Evolutionary conservation across 2,888 invertebrate species (phyloP), one percentile per base, ranked within the genome.

Genomic region (Lithophane socia): DNA sequence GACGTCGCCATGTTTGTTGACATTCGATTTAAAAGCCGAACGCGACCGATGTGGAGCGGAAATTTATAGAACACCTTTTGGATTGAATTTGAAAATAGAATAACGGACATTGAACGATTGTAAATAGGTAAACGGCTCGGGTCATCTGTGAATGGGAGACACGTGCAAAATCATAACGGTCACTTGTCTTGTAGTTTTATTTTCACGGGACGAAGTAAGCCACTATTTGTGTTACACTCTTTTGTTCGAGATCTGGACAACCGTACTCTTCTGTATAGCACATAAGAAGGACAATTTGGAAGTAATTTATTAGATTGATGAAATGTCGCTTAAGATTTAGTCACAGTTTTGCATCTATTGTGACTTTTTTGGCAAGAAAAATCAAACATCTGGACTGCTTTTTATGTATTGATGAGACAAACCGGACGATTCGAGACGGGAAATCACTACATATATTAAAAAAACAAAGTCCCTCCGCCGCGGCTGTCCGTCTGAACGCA

Each of bases 1-100:
- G 92, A 91, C 91, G 91, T 88, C 92, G 92, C 91, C 92, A 92
- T 92, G 92, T 94, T 94, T 95, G 94, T 95, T 95, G 94, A 95
- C 93, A 93, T 94, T 94, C 91, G 90, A 92, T 90, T 90, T 90
- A 89, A 92, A 90, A 91, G 86, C 86, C 90, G 90, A 92, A 91
- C 90, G 88, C 87, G 87, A 80, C 86, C 86, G 89, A 91, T 90
- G 86, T 90, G 69, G 88, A 92, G 87, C 93, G 93, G 92, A 93
- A 93, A 94, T 91, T 91, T 91, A 91, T 91, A 91, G 91, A 92
- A 90, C 91, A 92, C 91, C 88, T 91, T 86, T 90, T 88, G 86
- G 87, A 88, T 88, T 90, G 90, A 94, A 92, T 68, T 68, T 68
- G 42, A 93, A 93, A 93, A 91, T 90, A 80, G 89, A 87, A 84